A percentile compares a stretch with the other conserved stretches of the same genome.
Evolutionary conservation across 2,113 vertebrate species (phyloP).

Genomic region (Oreochromis tanganicae): DNA sequence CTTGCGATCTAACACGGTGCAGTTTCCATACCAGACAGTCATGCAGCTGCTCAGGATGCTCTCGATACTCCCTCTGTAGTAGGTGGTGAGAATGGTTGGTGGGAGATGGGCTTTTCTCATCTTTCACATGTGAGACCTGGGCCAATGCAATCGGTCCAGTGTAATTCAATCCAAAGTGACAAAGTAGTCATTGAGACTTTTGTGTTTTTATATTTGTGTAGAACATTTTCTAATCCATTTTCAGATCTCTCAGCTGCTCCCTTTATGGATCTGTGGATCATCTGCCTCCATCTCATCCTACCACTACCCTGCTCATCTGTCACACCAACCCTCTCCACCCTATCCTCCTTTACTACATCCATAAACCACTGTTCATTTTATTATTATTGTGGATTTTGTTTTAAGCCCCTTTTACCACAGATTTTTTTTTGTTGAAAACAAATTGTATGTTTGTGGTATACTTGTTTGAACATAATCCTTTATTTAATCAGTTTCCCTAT

Average conservation of each 20-base stretch:
- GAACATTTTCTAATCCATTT: not conserved
- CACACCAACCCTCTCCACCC: not conserved
- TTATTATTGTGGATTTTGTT: not conserved
- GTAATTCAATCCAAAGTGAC: not conserved
- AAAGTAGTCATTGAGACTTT: not conserved
- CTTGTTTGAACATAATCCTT: not conserved
- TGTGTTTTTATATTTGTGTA: not conserved
- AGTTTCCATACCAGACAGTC: not conserved
- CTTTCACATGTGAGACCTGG: not conserved
- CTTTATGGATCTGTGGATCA: not conserved
- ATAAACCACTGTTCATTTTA: not conserved
- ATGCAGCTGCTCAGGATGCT: not conserved
- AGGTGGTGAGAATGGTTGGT: not conserved
- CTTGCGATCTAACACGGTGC: not conserved
- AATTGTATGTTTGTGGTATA: not conserved
- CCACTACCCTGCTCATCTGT: not conserved
- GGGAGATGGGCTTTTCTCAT: not conserved
- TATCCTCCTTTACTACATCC: not conserved
- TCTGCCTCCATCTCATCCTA: not conserved
- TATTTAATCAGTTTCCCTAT: not conserved
- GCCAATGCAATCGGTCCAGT: not conserved
- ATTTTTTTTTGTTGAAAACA: not conserved
- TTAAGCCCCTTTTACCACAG: not conserved
- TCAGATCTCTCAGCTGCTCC: not conserved
- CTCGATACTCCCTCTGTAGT: not conserved